phyloP scores from a whole-genome alignment of 2,113 vertebrate species.

The Ictalurus furcatus region DNA sequence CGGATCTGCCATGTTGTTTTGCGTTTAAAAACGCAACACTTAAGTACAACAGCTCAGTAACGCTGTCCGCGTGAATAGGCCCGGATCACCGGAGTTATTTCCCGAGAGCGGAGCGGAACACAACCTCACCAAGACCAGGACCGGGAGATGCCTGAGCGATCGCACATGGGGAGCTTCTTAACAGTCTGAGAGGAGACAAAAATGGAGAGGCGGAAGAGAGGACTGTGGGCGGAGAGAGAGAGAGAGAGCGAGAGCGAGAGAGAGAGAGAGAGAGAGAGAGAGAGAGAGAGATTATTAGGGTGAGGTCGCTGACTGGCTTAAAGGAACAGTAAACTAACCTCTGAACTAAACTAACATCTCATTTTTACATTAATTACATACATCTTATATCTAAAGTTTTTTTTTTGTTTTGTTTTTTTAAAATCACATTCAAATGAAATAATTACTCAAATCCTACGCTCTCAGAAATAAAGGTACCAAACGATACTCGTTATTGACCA shows the following conservation, averaged over 20 bases:
- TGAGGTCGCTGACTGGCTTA: constrained; percentile 41
- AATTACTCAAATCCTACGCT: neutral
- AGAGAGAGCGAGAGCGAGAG: neutral
- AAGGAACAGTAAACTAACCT: constrained; percentile 45
- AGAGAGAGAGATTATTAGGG: constrained; percentile 39
- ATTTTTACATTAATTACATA: no score
- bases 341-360: no score
- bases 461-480: neutral
- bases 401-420: no score
- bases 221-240: constrained; percentile 33
- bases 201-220: constrained; percentile 17
- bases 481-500: neutral
- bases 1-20: constrained; percentile 71
- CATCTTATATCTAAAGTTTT: neutral
- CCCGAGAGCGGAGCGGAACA: neutral
- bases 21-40: neutral
- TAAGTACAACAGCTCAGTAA: neutral
- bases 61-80: neutral
- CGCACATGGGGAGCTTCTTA: constrained; percentile 39
- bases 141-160: neutral
- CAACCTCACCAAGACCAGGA: neutral
- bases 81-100: constrained; percentile 40
- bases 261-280: neutral
- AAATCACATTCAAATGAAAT: neutral
- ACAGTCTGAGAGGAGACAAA: neutral